Conservation (phyloP, 2,797 vertebrate species). For the Sphenopsis melanotis region DNA sequence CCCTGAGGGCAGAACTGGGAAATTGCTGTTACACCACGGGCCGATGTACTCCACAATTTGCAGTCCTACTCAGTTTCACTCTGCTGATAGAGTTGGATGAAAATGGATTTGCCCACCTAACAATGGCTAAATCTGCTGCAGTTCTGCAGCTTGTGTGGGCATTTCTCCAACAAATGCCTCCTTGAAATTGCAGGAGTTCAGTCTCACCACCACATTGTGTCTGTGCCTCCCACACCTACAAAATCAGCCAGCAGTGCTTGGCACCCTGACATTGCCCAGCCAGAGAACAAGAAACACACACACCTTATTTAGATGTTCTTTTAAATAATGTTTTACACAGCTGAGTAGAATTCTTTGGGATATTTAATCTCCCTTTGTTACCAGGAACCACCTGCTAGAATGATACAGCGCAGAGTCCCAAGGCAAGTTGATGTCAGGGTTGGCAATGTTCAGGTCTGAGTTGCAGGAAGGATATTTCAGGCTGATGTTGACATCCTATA, state of each 20-base stretch:
- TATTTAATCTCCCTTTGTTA: background rate
- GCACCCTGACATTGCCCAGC: background rate
- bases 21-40: rapidly evolving
- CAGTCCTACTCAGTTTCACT: background rate
- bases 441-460: background rate
- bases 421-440: constrained; percentile 20
- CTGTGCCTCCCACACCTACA: rapidly evolving
- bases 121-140: background rate
- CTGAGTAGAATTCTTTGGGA: background rate
- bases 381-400: background rate
- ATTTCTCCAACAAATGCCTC: background rate
- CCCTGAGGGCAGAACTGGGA: background rate
- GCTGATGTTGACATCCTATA: background rate
- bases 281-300: background rate
- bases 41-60: background rate
- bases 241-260: background rate
- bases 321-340: background rate
- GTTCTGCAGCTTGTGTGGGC: background rate
- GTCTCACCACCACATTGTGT: background rate
- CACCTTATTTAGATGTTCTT: background rate
- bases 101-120: background rate
- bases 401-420: rapidly evolving
- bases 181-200: background rate
- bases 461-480: constrained; percentile 8
- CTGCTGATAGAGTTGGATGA: background rate